Evolutionary conservation across 1,140 invertebrate species (phyloP), one percentile per base, ranked within the genome.

Genomic region (Penaeus indicus): DNA sequence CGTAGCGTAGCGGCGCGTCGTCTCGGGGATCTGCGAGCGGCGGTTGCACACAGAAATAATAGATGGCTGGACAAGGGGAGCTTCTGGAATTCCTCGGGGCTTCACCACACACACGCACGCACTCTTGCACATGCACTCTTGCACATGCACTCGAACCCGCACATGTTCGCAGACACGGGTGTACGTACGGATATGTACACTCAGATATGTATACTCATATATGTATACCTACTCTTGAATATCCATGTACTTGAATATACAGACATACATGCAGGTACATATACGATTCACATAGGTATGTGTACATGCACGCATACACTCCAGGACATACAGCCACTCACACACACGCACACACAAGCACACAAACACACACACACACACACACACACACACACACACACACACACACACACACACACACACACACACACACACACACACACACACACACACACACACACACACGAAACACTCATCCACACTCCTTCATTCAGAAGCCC

Each of bases 21-120:
- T 60, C 47, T 25, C 47, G 19, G 38, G 38, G 22, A n/a, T 60
- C 78, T 47, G 47, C 47, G 47, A 22, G 47, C 61, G 47, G 25
- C 61, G 78, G 47, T 80, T 80, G 47, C 78, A 47, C 61, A 60
- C 78, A 60, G 22, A 80, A 80, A 47, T 80, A 27, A 54, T 54
- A 54, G 47, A 54, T 54, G 47, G 47, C 11, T 54, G 78, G 61
- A 60, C 78, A 80, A 22, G 47, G 47, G 27, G 47, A 60, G 47
- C 47, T 25, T 19, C 47, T 16, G 42, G 47, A 18, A 16, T 27
- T 18, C 78, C 18, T 60, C 78, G 16, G 25, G 21, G 72, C 72
- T 18, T 27, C 18, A 22, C 47, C 21, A 11, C 5, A 38, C 72
- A 18, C 72, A 75, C 72, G 22, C 42, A 27, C 25, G 42, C 25